phyloP scores from a whole-genome alignment of 1,140 invertebrate species.

The Drosophila rhopaloa region DNA sequence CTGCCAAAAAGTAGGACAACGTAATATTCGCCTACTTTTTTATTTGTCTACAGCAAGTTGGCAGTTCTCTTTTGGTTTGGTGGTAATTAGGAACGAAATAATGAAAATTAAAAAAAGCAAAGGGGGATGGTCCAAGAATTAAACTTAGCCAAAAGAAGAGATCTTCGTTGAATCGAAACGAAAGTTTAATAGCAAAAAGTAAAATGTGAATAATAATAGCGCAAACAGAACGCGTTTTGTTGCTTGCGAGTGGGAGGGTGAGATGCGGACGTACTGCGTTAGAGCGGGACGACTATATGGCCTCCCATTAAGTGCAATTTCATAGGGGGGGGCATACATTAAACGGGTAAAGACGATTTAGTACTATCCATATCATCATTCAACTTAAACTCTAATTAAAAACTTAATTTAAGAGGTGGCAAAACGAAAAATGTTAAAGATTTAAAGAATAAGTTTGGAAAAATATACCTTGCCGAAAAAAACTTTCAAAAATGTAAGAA shows the following conservation, averaged over 20 bases:
- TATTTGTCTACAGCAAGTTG: conserved; percentile 17
- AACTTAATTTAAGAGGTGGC: too few relatives aligned
- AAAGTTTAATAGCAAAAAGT: conserved; percentile 32
- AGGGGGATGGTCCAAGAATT: conserved; percentile 3
- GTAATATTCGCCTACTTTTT: not conserved
- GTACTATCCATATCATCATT: not conserved
- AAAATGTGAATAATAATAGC: conserved; percentile 27
- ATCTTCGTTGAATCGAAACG: conserved; percentile 24
- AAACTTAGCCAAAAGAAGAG: conserved; percentile 3
- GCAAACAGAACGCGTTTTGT: conserved; percentile 37
- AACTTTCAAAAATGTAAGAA: conserved; percentile 23
- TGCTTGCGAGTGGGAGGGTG: conserved; percentile 23
- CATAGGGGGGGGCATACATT: not conserved
- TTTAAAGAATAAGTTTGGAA: not conserved
- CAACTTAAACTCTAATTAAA: not conserved
- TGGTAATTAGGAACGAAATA: not conserved
- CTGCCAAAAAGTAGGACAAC: not conserved
- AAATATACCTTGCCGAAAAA: conserved; percentile 2
- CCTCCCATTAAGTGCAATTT: not conserved
- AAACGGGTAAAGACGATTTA: conserved; percentile 5
- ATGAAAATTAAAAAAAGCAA: not conserved
- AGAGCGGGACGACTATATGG: conserved; percentile 34
- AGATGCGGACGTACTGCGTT: not conserved
- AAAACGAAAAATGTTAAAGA: too few relatives aligned
- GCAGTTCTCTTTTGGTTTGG: conserved; percentile 4